phyloP scores from a whole-genome alignment of 2,113 vertebrate genomes.

The Sakesphorus luctuosus region DNA sequence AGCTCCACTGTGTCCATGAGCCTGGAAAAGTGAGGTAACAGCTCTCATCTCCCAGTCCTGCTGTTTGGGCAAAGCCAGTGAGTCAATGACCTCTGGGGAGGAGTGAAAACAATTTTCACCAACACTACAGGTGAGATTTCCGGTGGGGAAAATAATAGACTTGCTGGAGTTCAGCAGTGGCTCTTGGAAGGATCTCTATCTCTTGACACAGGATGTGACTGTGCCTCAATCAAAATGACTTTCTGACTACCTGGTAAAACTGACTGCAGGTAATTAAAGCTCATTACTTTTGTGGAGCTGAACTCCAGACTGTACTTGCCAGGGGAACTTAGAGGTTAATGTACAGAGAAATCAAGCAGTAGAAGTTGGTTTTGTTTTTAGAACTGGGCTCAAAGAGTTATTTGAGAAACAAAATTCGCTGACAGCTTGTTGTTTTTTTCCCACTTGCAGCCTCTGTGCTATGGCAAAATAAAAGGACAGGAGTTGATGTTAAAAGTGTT shows the following conservation, averaged over 20 bases:
- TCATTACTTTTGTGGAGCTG: not conserved
- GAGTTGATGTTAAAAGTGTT: not conserved
- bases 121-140: not conserved
- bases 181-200: not conserved
- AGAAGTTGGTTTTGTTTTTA: not conserved
- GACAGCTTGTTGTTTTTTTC: not conserved
- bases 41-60: not conserved
- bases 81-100: constrained; percentile 15
- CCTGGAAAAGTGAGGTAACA: constrained; percentile 1
- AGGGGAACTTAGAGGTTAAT: not conserved
- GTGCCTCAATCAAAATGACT: not conserved
- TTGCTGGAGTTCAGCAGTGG: not conserved
- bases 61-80: not conserved
- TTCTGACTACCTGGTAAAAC: not conserved
- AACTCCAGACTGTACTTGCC: not conserved
- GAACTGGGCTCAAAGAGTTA: not conserved
- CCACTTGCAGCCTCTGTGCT: not conserved
- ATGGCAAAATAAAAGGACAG: not conserved
- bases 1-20: not conserved
- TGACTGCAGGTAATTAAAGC: not conserved
- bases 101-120: not conserved
- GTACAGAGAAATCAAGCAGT: not conserved
- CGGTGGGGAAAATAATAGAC: not conserved
- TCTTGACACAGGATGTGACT: constrained; percentile 11
- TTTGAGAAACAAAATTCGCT: not conserved